Conservation (phyloP, 92 coral and sea anemone species). For the Siderastrea radians region DNA sequence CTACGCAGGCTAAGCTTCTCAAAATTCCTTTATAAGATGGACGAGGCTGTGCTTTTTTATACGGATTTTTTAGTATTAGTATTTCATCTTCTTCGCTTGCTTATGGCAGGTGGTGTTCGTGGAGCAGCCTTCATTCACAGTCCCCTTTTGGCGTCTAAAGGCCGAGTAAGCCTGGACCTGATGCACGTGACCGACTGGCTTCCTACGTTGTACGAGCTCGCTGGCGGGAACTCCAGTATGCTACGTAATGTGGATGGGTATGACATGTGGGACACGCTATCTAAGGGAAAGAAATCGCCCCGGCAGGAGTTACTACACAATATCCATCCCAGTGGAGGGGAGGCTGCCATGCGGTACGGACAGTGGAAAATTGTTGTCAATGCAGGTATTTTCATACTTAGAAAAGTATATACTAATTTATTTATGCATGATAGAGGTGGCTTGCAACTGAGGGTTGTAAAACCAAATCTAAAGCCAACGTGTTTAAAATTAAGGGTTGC, state of each 20-base stretch:
- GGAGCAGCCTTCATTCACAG: conserved; percentile 87
- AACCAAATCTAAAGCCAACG: neutral
- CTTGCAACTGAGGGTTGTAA: no score
- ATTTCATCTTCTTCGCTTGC: neutral
- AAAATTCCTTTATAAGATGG: no score
- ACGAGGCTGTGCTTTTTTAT: no score
- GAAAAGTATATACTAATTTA: neutral
- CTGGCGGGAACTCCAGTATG: conserved; percentile 83
- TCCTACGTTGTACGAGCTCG: conserved; percentile 78
- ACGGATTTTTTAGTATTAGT: no score
- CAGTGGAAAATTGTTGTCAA: conserved; percentile 85
- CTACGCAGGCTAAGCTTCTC: no score
- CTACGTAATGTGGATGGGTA: conserved; percentile 69
- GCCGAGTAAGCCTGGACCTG: conserved; percentile 87
- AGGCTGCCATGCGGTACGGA: conserved; percentile 75
- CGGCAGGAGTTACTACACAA: conserved; percentile 79
- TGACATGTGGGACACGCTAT: conserved; percentile 79
- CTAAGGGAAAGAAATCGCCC: conserved; percentile 76
- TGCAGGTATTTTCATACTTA: conserved; percentile 40
- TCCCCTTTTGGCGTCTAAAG: conserved; percentile 74
- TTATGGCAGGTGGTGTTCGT: conserved; percentile 73
- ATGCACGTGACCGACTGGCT: conserved; percentile 94
- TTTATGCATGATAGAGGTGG: no score
- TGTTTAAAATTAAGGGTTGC: no score
- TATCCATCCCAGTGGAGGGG: conserved; percentile 74